A percentile compares a stretch with the other conserved stretches of the same genome.
Evolutionary conservation across 2,888 invertebrate genomes (phyloP).

Genomic region (Tortrix viridana): DNA sequence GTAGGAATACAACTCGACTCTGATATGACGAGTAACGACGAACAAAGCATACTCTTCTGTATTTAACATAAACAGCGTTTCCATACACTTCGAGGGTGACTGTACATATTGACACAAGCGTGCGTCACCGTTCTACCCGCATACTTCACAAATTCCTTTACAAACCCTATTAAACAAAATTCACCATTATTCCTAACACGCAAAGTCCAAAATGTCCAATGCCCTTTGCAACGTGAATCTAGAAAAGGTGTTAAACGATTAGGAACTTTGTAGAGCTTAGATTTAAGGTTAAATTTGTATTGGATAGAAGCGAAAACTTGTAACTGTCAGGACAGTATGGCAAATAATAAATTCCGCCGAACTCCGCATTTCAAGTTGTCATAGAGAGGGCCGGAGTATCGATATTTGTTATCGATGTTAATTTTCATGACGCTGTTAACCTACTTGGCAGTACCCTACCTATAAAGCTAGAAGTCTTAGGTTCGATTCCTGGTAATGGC

Average conservation of each 20-base stretch:
- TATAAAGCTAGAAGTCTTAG: too few relatives aligned
- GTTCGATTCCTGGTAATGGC: too few relatives aligned
- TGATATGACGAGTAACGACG: too few relatives aligned
- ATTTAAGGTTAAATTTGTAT: slow-evolving; percentile 42
- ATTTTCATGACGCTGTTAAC: too few relatives aligned
- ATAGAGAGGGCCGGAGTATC: slow-evolving; percentile 48
- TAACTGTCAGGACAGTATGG: slow-evolving; percentile 70
- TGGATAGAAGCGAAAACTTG: slow-evolving; percentile 41
- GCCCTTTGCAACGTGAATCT: not conserved
- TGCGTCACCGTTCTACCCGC: slow-evolving; percentile 34
- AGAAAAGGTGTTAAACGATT: slow-evolving; percentile 37
- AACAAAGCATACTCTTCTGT: too few relatives aligned
- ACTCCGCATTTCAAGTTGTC: slow-evolving; percentile 58
- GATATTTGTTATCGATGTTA: slow-evolving; percentile 17
- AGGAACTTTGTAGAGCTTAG: slow-evolving; percentile 42
- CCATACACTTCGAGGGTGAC: not conserved
- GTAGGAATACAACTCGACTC: too few relatives aligned
- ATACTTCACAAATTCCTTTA: slow-evolving; percentile 40
- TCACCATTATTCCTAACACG: slow-evolving; percentile 33
- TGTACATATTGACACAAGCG: slow-evolving; percentile 3
- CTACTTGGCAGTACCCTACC: too few relatives aligned
- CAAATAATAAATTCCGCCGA: slow-evolving; percentile 68
- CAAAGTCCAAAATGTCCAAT: slow-evolving; percentile 23
- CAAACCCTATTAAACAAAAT: slow-evolving; percentile 33
- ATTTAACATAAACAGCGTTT: not conserved